Conservation (phyloP, 2,113 vertebrate genomes). For the Hippocampus guttulatus region DNA sequence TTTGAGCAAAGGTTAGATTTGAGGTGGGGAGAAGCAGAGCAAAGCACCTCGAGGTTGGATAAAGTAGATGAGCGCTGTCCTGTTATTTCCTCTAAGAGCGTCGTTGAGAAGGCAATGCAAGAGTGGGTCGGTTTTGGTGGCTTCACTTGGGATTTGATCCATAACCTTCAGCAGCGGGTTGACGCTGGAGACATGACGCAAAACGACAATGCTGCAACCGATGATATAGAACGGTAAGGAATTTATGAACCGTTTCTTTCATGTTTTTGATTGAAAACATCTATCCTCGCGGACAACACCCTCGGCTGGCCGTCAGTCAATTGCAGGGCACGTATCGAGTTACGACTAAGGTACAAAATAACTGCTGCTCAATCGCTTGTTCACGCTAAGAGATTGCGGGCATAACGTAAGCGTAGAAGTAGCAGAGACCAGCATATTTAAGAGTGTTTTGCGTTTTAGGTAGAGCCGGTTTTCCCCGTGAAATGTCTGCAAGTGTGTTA, state of each 20-base stretch:
- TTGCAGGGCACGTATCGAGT: neutral
- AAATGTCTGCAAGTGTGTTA: too few species aligned
- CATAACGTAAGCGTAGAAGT: too few species aligned
- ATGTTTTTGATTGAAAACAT: neutral
- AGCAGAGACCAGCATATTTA: too few species aligned
- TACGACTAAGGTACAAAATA: neutral
- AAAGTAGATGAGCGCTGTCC: constrained; percentile 51
- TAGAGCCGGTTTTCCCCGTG: too few species aligned
- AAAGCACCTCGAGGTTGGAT: constrained; percentile 50
- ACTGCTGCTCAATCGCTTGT: neutral
- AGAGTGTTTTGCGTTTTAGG: too few species aligned
- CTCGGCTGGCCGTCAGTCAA: neutral
- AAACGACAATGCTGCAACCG: neutral
- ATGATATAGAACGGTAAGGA: neutral
- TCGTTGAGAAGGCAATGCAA: constrained; percentile 47
- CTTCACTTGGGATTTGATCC: constrained; percentile 34
- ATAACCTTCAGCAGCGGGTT: constrained; percentile 53
- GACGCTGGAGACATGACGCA: constrained; percentile 45
- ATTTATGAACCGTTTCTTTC: neutral
- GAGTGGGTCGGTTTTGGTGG: constrained; percentile 18
- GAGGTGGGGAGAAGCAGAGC: neutral
- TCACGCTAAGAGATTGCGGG: neutral
- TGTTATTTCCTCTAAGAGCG: constrained; percentile 50
- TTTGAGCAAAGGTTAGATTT: neutral
- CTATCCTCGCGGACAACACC: neutral